Evolutionary conservation across 2,797 vertebrate species (phyloP).

Genomic region (Halcyon smyrnensis): DNA sequence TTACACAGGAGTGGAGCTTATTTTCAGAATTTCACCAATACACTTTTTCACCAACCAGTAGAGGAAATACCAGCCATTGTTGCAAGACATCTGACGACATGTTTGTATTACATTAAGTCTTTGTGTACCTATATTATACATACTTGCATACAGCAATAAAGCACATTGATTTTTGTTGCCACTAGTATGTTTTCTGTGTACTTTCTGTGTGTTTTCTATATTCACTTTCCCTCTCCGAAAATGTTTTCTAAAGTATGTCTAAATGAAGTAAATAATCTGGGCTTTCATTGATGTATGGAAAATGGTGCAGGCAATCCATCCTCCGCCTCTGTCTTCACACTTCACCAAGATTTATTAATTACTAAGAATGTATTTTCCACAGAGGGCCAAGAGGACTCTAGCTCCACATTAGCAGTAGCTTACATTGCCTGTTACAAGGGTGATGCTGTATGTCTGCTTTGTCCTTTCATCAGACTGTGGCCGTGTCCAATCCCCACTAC

Average conservation of each 20-base stretch:
- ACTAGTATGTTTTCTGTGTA: too few species aligned
- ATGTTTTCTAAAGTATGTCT: background rate
- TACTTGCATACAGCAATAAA: background rate
- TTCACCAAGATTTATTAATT: background rate
- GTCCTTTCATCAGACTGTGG: background rate
- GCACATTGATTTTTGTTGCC: background rate
- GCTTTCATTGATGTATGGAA: background rate
- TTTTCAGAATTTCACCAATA: background rate
- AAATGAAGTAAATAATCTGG: background rate
- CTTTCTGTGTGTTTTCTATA: too few species aligned
- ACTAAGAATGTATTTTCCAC: background rate
- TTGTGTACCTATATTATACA: rapidly evolving
- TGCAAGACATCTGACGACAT: background rate
- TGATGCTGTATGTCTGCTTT: background rate
- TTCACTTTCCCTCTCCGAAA: background rate
- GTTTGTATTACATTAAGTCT: rapidly evolving
- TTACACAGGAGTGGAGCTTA: background rate
- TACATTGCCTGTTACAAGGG: background rate
- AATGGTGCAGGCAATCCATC: background rate
- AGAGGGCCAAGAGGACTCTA: background rate
- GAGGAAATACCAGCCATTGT: background rate
- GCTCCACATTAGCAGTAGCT: background rate
- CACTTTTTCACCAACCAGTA: too few species aligned
- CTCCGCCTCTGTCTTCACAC: background rate
- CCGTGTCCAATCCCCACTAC: background rate